Percentiles rank a stretch among this genome's conserved stretches.
Evolutionary conservation across 2,888 invertebrate species (phyloP).

Genomic region (Rotaria macrura): DNA sequence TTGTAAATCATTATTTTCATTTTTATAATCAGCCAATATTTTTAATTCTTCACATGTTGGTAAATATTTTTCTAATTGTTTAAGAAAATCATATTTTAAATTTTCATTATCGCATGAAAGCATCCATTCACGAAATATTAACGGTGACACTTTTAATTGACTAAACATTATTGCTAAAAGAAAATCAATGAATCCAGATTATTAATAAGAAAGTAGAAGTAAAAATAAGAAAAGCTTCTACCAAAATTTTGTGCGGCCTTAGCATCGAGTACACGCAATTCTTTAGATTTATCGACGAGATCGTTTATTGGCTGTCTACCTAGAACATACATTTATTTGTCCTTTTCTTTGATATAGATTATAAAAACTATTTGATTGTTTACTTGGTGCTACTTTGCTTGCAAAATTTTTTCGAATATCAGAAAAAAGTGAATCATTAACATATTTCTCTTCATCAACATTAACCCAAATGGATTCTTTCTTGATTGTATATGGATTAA

Average conservation of each 20-base stretch:
- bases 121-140: background rate
- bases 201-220: no score
- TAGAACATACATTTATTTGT: background rate
- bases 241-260: conserved; percentile 82
- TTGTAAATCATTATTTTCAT: conserved; percentile 20
- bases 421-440: background rate
- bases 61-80: conserved; percentile 14
- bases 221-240: conserved; percentile 24
- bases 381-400: background rate
- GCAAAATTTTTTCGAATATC: background rate
- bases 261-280: conserved; percentile 76
- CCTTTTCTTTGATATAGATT: background rate
- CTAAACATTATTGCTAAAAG: background rate
- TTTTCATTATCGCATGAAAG: conserved; percentile 4
- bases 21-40: background rate
- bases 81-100: conserved; percentile 10
- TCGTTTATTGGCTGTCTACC: background rate
- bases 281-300: conserved; percentile 64
- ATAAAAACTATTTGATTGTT: background rate
- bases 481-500: background rate
- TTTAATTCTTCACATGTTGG: conserved; percentile 1
- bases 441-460: background rate
- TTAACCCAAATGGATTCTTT: conserved; percentile 10
- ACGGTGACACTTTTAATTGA: background rate
- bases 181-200: no score